A percentile compares a stretch with the other conserved stretches of the same genome.
Evolutionary conservation across 2,888 invertebrate genomes (phyloP).

Genomic region (Xiphydria camelus): DNA sequence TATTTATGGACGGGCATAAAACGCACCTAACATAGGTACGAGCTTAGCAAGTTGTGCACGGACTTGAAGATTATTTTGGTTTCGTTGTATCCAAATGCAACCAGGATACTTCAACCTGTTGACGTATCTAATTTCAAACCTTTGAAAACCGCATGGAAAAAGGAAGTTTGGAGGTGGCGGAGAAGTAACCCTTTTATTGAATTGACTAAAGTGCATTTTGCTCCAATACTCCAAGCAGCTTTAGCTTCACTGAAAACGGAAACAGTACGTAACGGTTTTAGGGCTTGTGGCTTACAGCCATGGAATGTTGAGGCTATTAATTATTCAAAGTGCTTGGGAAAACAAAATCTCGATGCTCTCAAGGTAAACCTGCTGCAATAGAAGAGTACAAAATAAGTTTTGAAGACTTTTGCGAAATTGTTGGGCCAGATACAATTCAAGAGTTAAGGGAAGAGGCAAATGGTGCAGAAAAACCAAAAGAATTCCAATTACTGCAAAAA

Average conservation of each 20-base stretch:
- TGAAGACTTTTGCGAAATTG: constrained; percentile 7
- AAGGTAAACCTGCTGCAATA: constrained; percentile 3
- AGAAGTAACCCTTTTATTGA: too few relatives aligned
- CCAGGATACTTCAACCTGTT: constrained; percentile 26
- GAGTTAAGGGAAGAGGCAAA: too few relatives aligned
- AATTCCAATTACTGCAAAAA: too few relatives aligned
- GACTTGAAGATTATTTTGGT: constrained; percentile 32
- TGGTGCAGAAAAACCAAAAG: too few relatives aligned
- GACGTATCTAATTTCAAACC: constrained; percentile 25
- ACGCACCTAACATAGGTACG: constrained; percentile 29
- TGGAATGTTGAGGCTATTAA: constrained; percentile 27
- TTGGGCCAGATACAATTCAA: too few relatives aligned
- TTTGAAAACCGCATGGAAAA: too few relatives aligned
- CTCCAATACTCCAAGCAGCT: too few relatives aligned
- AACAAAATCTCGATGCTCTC: constrained; percentile 6
- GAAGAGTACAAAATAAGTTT: constrained; percentile 7
- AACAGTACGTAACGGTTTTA: constrained; percentile 25
- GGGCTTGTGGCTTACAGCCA: constrained; percentile 27
- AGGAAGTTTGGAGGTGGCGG: too few relatives aligned
- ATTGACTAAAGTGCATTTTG: constrained; percentile 17
- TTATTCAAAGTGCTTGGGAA: constrained; percentile 25
- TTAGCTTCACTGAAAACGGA: too few relatives aligned
- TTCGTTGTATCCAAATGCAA: constrained; percentile 27
- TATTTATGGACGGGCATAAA: constrained; percentile 28
- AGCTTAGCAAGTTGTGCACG: constrained; percentile 28